Conservation (phyloP, 2,888 invertebrate genomes). For the Electrophaes corylata region DNA sequence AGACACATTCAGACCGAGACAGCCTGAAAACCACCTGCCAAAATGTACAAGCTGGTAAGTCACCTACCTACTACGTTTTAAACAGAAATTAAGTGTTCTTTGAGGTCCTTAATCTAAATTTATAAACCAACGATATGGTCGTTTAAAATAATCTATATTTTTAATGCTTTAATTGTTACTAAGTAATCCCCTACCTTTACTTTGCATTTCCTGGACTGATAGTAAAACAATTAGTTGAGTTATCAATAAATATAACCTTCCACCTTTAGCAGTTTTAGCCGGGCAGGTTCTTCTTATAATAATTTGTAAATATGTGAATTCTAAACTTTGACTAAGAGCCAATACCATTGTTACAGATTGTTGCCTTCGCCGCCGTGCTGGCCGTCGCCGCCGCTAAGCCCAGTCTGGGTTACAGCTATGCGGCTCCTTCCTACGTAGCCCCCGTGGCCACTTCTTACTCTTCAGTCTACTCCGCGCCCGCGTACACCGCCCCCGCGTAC, state of each 20-base stretch:
- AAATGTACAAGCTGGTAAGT: slow-evolving; percentile 48
- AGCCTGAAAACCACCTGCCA: slow-evolving; percentile 41
- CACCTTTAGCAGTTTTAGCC: too few relatives aligned
- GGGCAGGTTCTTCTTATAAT: too few relatives aligned
- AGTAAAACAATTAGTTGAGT: too few relatives aligned
- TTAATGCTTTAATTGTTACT: too few relatives aligned
- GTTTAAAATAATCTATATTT: too few relatives aligned
- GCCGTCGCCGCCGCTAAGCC: slow-evolving; percentile 67
- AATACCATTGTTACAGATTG: slow-evolving; percentile 44
- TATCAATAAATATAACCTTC: too few relatives aligned
- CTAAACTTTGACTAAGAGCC: not conserved
- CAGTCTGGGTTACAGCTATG: slow-evolving; percentile 24
- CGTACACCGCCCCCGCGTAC: slow-evolving; percentile 19
- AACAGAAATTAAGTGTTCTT: too few relatives aligned
- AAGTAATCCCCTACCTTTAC: too few relatives aligned
- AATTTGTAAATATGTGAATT: too few relatives aligned
- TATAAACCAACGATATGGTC: too few relatives aligned
- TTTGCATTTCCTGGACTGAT: too few relatives aligned
- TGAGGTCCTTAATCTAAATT: too few relatives aligned
- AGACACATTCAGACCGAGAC: slow-evolving; percentile 43
- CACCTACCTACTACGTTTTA: not conserved
- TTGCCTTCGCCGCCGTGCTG: slow-evolving; percentile 54
- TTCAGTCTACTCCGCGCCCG: slow-evolving; percentile 20
- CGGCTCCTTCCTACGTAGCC: slow-evolving; percentile 22
- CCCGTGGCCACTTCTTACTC: not conserved